Conservation (phyloP, 2,797 vertebrate species). For the Choloepus didactylus region DNA sequence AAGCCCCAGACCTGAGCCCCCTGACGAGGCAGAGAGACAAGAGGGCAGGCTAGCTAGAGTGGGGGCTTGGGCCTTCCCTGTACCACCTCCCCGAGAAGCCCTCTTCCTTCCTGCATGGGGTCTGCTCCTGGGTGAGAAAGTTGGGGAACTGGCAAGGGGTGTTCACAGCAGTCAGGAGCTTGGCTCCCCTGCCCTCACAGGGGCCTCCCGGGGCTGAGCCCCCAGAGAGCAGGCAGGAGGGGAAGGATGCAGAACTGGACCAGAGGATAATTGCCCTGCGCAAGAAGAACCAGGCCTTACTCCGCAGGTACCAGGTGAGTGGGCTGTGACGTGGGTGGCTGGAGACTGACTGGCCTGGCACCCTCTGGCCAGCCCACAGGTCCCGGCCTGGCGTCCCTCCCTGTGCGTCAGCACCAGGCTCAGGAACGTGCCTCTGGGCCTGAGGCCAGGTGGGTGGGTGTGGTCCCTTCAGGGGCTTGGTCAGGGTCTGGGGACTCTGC, state of each 20-base stretch:
- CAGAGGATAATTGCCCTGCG: constrained; percentile 96
- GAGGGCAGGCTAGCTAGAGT: not conserved
- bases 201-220: constrained; percentile 86
- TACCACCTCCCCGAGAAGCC: not conserved
- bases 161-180: not conserved
- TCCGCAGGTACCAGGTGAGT: constrained; percentile 96
- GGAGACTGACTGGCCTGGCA: rapidly evolving
- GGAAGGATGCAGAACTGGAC: constrained; percentile 95
- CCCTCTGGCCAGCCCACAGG: not conserved
- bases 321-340: rapidly evolving
- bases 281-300: constrained; percentile 96
- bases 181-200: constrained; percentile 70
- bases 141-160: not conserved
- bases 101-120: not conserved
- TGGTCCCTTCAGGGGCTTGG: not conserved
- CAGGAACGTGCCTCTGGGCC: not conserved
- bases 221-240: constrained; percentile 92
- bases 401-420: too few species aligned
- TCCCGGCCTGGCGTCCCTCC: not conserved
- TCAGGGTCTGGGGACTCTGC: not conserved
- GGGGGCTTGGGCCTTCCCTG: not conserved
- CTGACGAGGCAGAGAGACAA: not conserved
- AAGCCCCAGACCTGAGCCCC: constrained; percentile 13
- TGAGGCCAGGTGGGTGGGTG: not conserved
- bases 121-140: not conserved